Base-by-base conservation (phyloP, 2,888 invertebrate species). In the Apotomis capreana region DNA sequence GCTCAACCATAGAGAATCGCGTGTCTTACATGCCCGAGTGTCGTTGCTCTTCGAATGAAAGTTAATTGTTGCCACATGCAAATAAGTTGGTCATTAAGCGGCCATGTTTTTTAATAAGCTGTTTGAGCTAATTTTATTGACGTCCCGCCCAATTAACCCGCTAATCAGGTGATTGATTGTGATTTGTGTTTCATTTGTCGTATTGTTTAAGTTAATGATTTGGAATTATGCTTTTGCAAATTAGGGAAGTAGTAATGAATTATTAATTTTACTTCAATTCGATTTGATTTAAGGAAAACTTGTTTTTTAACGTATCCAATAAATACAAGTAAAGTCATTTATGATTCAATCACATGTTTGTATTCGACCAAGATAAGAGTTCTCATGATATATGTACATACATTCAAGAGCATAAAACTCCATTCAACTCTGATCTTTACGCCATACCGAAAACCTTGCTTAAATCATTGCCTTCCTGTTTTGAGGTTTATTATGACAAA, bases 31-130 rank as follows among this genome's bases (percentile, higher is more conserved):
- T 59, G 67, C n/a, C 12, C 58, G 49, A 58, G 68, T 62, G 67
- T 62, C 71, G 57, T 68, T 68, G 62, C 55, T 62, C 71, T 52
- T 46, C 36, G 51, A 63, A 72, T 63, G 72, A 72, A 72, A 72
- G 72, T 72, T 72, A 72, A 72, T 68, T 68, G 68, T 72, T 63
- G 68, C 59, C 63, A 63, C 52, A 72, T 72, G 68, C 59, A 72
- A 72, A 72, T 72, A 67, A 46, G 46, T 46, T 44, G n/a, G 63
- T 26, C 37, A 62, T 62, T 15, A 46, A n/a, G 55, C 26, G 13
- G 59, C 10, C 60, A 59, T 57, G 51, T 49, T 58, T 61, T 26
- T 61, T 57, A 67, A 71, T 71, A 26, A 62, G 51, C 57, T 51
- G 61, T 61, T 70, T 61, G 67, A 71, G 55, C 61, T 61, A 67